These are phyloP conservation scores for Hemibagrus guttatus DNA, from an alignment of 2,797 vertebrate species.

Conservation along the genomic window DNA sequence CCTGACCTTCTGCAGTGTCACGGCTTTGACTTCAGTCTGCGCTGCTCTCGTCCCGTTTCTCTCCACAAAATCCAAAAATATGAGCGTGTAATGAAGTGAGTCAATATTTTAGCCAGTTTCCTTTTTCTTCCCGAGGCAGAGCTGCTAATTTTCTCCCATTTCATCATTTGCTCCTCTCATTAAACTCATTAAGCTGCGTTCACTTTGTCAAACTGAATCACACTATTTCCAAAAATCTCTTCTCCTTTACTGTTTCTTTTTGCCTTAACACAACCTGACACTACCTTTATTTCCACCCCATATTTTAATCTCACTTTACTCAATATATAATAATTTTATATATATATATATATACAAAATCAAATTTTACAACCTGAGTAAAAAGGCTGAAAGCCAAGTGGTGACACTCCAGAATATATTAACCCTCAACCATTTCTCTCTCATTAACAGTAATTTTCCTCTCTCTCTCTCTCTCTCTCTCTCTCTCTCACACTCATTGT, in stretches of 20 bases:
- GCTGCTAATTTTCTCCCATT: constrained; percentile 47
- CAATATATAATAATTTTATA: no score
- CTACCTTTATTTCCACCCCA: background rate
- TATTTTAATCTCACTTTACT: background rate
- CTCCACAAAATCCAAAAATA: constrained; percentile 14
- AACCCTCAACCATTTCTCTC: background rate
- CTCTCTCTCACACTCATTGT: constrained; percentile 15
- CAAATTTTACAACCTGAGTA: no score
- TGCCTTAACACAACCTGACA: background rate
- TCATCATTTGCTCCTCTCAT: constrained; percentile 51
- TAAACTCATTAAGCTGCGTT: constrained; percentile 35
- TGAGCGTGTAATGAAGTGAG: constrained; percentile 35
- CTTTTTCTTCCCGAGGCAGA: constrained; percentile 6
- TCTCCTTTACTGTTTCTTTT: constrained; percentile 21
- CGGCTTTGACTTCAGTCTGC: background rate
- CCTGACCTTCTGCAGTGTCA: constrained; percentile 16
- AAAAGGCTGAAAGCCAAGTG: background rate
- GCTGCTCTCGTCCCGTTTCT: background rate
- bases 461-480: constrained; percentile 7
- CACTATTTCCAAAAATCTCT: constrained; percentile 37
- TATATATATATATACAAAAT: no score
- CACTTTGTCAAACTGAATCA: constrained; percentile 38
- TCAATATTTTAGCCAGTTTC: constrained; percentile 32
- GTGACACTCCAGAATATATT: background rate
- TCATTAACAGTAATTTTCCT: background rate